Conservation (phyloP, 2,113 vertebrate genomes). For the Bettongia penicillata region DNA sequence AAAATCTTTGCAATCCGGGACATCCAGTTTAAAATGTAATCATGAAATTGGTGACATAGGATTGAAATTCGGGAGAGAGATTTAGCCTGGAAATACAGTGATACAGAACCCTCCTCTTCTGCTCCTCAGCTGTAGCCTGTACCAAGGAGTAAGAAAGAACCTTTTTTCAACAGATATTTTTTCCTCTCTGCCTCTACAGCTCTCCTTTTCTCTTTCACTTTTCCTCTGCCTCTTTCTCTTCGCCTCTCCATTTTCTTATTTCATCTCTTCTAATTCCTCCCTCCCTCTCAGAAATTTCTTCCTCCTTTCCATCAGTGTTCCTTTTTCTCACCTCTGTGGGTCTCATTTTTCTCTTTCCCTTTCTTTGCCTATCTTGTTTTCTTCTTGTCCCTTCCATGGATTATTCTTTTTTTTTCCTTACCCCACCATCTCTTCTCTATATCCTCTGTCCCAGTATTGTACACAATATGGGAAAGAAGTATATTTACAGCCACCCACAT, state of each 20-base stretch:
- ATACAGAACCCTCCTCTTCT: background rate
- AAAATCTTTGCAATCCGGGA: background rate
- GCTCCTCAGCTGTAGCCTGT: background rate
- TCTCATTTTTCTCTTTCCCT: background rate
- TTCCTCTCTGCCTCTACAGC: background rate
- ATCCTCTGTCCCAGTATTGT: background rate
- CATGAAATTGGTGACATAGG: background rate
- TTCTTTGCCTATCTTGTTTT: background rate
- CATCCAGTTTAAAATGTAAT: background rate
- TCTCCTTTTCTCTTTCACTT: background rate
- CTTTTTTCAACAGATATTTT: background rate
- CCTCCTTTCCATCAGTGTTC: background rate
- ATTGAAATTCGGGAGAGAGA: background rate
- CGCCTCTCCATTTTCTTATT: background rate
- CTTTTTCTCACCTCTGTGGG: background rate
- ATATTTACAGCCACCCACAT: background rate
- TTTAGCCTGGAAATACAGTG: too few species aligned
- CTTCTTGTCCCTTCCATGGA: background rate
- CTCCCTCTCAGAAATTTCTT: background rate
- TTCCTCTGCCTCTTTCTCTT: background rate
- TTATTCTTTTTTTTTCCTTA: background rate
- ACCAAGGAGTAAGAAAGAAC: background rate
- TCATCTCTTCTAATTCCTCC: too few species aligned
- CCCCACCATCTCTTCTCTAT: background rate
- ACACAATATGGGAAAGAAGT: background rate